Evolutionary conservation across 2,888 invertebrate species (phyloP).

Genomic region (Loripinus fragilis): DNA sequence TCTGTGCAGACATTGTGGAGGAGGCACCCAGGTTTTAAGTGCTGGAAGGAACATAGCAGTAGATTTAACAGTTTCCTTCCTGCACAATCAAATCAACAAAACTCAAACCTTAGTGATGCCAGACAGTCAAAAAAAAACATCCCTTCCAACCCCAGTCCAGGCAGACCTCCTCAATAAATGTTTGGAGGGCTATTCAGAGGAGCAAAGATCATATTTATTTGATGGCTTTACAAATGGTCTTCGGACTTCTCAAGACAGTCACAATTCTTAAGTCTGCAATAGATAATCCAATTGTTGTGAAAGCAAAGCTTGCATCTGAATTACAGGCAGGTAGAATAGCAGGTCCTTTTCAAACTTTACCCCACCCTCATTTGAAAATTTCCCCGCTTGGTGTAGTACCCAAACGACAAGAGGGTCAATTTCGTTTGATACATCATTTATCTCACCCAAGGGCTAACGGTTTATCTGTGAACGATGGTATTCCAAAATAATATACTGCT

Average conservation of each 20-base stretch:
- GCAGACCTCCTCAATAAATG: not conserved
- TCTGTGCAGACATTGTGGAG: not conserved
- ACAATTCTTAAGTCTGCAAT: not conserved
- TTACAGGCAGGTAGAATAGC: constrained; percentile 17
- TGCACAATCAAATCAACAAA: not conserved
- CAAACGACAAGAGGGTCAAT: not conserved
- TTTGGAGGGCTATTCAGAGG: not conserved
- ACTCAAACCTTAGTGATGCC: not conserved
- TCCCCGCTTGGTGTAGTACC: constrained; percentile 16
- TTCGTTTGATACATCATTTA: constrained; percentile 39
- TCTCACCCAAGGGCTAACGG: constrained; percentile 27
- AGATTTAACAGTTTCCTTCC: not conserved
- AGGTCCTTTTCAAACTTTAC: constrained; percentile 22
- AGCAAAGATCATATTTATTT: not conserved
- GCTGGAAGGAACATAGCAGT: not conserved
- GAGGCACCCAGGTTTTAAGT: not conserved
- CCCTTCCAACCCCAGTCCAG: not conserved
- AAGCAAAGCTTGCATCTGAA: not conserved
- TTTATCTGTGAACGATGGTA: constrained; percentile 38
- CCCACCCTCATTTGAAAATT: constrained; percentile 15
- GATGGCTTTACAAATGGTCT: not conserved
- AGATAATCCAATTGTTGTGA: not conserved
- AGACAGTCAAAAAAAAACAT: not conserved
- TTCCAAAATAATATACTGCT: constrained; percentile 17
- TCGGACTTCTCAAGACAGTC: not conserved